Evolutionary conservation across 2,888 invertebrate species (phyloP).

Genomic region (Ceriagrion tenellum): DNA sequence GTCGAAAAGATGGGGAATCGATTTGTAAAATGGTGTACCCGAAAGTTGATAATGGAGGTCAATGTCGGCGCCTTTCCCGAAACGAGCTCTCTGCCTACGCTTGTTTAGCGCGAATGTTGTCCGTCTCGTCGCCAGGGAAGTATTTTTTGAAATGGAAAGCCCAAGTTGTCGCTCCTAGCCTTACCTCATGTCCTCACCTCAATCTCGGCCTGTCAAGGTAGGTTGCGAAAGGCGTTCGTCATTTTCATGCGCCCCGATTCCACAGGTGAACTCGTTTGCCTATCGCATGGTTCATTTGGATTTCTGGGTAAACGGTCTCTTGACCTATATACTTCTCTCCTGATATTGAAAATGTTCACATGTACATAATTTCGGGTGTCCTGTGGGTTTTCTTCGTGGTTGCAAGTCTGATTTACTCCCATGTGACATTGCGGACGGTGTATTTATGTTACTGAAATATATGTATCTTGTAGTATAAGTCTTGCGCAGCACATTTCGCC

Average conservation of each 20-base stretch:
- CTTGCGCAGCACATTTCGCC: too few species aligned
- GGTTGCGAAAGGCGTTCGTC: background rate
- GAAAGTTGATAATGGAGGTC: background rate
- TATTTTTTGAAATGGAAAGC: conserved; percentile 3
- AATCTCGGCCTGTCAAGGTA: background rate
- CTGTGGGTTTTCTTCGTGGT: background rate
- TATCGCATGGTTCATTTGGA: background rate
- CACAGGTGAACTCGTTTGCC: background rate
- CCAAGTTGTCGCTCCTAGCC: background rate
- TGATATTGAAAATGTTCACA: background rate
- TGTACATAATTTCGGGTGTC: background rate
- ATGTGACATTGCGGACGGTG: too few species aligned
- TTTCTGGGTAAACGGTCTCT: background rate
- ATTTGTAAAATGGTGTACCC: background rate
- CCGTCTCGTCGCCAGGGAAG: background rate
- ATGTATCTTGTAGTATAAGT: too few species aligned
- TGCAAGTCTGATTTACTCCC: too few species aligned
- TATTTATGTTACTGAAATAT: too few species aligned
- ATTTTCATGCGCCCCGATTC: background rate
- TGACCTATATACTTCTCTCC: background rate
- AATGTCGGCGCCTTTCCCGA: background rate
- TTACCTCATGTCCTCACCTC: background rate
- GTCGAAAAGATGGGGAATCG: background rate
- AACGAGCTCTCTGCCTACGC: background rate
- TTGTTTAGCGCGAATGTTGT: background rate